Percentiles rank a stretch among this genome's conserved stretches.
These are phyloP conservation scores for Phalacrocorax carbo DNA, from an alignment of 2,113 vertebrate genomes.

Conservation along the genomic window DNA sequence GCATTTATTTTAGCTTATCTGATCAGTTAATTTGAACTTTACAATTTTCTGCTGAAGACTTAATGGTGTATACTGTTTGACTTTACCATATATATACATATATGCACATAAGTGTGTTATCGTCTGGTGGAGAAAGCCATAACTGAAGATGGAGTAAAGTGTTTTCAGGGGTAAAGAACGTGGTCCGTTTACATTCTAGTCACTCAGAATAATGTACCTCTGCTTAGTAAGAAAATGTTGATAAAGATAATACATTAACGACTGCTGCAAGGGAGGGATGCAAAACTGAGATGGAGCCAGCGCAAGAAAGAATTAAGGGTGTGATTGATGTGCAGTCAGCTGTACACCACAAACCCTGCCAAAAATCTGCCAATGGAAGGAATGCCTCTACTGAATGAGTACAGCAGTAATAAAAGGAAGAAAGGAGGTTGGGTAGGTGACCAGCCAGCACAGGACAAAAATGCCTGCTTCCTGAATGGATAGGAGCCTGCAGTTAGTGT, in stretches of 20 bases:
- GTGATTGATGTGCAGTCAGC: neutral
- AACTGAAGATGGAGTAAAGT: neutral
- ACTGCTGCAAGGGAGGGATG: neutral
- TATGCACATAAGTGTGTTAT: neutral
- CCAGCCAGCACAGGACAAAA: neutral
- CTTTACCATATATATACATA: neutral
- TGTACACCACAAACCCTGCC: neutral
- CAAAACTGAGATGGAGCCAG: neutral
- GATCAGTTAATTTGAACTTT: neutral
- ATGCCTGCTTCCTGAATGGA: neutral
- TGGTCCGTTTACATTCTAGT: neutral
- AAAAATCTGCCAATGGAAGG: neutral
- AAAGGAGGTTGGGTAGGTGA: neutral
- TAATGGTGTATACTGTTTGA: neutral
- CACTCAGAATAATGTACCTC: accelerated
- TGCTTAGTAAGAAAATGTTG: neutral
- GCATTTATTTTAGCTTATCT: neutral
- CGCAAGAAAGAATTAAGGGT: neutral
- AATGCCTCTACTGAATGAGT: neutral
- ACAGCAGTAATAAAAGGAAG: neutral
- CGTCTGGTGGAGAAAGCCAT: neutral
- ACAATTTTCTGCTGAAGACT: neutral
- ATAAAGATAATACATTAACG: neutral
- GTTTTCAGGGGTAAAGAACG: neutral
- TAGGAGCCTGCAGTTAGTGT: neutral